Conservation (phyloP, 2,113 vertebrate genomes). For the Leuciscus idus region DNA sequence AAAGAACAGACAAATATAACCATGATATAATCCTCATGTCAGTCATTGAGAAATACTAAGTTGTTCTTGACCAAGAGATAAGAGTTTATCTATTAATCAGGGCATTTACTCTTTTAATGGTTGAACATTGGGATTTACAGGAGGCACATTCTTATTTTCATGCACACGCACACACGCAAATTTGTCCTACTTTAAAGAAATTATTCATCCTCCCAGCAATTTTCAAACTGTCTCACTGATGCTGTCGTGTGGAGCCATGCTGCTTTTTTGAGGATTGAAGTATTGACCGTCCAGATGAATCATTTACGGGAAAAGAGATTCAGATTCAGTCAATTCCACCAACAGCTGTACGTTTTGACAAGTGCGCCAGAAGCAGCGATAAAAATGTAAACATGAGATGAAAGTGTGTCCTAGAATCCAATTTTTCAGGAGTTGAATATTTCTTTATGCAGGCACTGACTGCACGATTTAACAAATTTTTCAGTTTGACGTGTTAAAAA, state of each 20-base stretch:
- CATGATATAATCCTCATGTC: not conserved
- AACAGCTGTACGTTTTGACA: constrained; percentile 46
- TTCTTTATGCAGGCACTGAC: not conserved
- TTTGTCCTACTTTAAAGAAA: constrained; percentile 27
- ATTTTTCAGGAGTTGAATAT: constrained; percentile 21
- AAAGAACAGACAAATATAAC: not conserved
- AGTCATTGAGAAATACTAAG: not conserved
- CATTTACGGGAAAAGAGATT: constrained; percentile 44
- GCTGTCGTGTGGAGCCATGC: constrained; percentile 14
- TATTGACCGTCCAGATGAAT: constrained; percentile 50
- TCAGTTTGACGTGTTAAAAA: too few relatives aligned
- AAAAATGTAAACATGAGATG: constrained; percentile 54
- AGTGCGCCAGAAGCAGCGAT: constrained; percentile 22
- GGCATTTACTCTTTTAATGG: not conserved
- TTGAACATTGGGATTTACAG: not conserved
- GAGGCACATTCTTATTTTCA: not conserved
- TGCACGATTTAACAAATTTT: not conserved
- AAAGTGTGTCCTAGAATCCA: constrained; percentile 5
- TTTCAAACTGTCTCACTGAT: constrained; percentile 23
- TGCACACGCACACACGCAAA: not conserved
- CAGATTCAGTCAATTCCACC: constrained; percentile 40
- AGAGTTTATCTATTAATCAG: constrained; percentile 9
- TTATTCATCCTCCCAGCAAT: constrained; percentile 11
- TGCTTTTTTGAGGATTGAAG: constrained; percentile 25
- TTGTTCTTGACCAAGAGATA: not conserved